These are phyloP conservation scores for Prenolepis imparis DNA, from an alignment of 2,888 invertebrate species.

Conservation along the genomic window DNA sequence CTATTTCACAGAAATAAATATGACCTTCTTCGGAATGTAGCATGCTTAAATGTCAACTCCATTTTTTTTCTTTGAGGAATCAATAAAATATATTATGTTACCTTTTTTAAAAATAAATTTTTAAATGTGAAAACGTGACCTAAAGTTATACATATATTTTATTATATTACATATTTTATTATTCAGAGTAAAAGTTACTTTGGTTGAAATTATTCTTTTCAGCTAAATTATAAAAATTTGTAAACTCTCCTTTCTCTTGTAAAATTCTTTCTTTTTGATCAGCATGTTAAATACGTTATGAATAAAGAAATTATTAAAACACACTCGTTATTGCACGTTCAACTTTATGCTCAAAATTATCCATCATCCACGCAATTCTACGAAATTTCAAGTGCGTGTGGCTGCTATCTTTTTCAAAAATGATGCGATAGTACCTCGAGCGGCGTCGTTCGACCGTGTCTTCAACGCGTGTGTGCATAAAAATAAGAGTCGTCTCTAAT, in stretches of 20 bases:
- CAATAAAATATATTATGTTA: conserved; percentile 28
- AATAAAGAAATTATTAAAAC: not conserved
- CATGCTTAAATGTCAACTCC: conserved; percentile 32
- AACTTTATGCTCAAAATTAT: not conserved
- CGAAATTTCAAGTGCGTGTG: conserved; percentile 3
- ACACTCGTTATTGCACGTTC: not conserved
- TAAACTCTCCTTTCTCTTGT: not conserved
- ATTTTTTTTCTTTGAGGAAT: not conserved
- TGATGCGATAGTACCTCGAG: not conserved
- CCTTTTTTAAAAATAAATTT: not conserved
- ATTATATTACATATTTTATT: too few species aligned
- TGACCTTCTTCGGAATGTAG: not conserved
- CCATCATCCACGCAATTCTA: not conserved
- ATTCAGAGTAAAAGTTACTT: too few species aligned
- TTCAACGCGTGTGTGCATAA: conserved; percentile 43
- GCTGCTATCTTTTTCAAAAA: not conserved
- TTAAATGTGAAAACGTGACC: too few species aligned
- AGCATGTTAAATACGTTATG: not conserved
- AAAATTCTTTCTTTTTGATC: not conserved
- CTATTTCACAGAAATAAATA: conserved; percentile 38
- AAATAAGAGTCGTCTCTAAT: conserved; percentile 46
- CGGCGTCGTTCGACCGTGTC: conserved; percentile 9
- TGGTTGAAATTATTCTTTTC: not conserved
- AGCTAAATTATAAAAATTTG: not conserved
- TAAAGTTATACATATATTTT: too few species aligned